Evolutionary conservation across 2,888 invertebrate species (phyloP).

Genomic region (Raillietiella orientalis): DNA sequence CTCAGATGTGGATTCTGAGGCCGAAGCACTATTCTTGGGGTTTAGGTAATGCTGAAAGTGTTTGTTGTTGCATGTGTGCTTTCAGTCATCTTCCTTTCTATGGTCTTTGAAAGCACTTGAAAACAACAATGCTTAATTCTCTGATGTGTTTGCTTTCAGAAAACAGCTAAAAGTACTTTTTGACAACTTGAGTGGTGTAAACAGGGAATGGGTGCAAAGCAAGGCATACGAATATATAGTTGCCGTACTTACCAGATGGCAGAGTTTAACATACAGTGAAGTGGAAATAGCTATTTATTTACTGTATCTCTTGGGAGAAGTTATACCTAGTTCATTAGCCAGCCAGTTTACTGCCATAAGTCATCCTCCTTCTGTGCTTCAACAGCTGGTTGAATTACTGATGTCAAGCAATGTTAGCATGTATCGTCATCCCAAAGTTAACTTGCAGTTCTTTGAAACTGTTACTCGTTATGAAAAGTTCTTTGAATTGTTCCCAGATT

Average conservation of each 20-base stretch:
- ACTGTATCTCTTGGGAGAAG: conserved; percentile 18
- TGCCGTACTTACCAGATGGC: conserved; percentile 14
- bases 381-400: conserved; percentile 16
- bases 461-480: conserved; percentile 20
- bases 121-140: too few species aligned
- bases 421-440: conserved; percentile 15
- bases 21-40: conserved; percentile 19
- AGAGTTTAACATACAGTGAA: conserved; percentile 13
- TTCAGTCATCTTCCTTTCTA: too few species aligned
- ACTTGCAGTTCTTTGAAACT: conserved; percentile 17
- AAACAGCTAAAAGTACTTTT: conserved; percentile 18
- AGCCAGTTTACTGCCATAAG: too few species aligned
- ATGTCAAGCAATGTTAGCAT: conserved; percentile 15
- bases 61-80: too few species aligned
- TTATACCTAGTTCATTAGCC: too few species aligned
- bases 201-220: conserved; percentile 14
- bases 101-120: too few species aligned
- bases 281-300: conserved; percentile 17
- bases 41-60: conserved; percentile 13
- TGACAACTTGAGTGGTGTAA: conserved; percentile 17
- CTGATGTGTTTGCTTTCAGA: conserved; percentile 8
- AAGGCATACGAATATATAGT: conserved; percentile 14
- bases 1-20: conserved; percentile 18
- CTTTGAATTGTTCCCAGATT: conserved; percentile 13
- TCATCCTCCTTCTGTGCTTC: conserved; percentile 12